phyloP scores from a whole-genome alignment of 2,888 invertebrate species.

The Hirtodrosophila confusa region DNA sequence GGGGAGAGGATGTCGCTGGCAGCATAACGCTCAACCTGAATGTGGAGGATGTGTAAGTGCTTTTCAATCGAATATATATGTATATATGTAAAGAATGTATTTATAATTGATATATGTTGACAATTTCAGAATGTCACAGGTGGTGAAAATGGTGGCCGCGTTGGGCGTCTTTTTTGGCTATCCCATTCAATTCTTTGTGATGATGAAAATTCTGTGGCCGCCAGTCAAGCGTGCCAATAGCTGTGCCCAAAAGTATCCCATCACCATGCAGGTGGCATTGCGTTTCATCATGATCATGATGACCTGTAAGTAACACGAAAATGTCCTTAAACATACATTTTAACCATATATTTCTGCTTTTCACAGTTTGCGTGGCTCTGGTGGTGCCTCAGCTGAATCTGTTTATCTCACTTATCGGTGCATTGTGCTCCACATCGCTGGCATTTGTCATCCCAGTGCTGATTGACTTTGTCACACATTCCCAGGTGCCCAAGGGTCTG shows the following conservation, averaged over 20 bases:
- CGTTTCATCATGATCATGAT: constrained; percentile 89
- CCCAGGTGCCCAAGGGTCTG: constrained; percentile 86
- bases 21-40: constrained; percentile 95
- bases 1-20: constrained; percentile 91
- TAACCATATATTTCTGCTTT: not conserved
- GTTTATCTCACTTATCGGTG: constrained; percentile 96
- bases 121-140: constrained; percentile 88
- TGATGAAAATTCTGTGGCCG: constrained; percentile 95
- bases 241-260: constrained; percentile 85
- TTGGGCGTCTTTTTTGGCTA: constrained; percentile 95
- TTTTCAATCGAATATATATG: not conserved
- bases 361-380: constrained; percentile 90
- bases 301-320: constrained; percentile 90
- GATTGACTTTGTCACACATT: constrained; percentile 90
- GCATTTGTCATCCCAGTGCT: constrained; percentile 95
- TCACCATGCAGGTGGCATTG: constrained; percentile 88
- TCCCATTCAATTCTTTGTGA: constrained; percentile 98
- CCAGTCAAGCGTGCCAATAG: constrained; percentile 86
- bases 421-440: constrained; percentile 93
- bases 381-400: constrained; percentile 93
- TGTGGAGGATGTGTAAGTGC: constrained; percentile 75
- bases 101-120: too few species aligned
- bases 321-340: too few species aligned
- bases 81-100: not conserved
- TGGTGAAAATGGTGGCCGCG: constrained; percentile 92